phyloP scores from a whole-genome alignment of 2,113 vertebrate genomes.

The Gallinago jamesoni region DNA sequence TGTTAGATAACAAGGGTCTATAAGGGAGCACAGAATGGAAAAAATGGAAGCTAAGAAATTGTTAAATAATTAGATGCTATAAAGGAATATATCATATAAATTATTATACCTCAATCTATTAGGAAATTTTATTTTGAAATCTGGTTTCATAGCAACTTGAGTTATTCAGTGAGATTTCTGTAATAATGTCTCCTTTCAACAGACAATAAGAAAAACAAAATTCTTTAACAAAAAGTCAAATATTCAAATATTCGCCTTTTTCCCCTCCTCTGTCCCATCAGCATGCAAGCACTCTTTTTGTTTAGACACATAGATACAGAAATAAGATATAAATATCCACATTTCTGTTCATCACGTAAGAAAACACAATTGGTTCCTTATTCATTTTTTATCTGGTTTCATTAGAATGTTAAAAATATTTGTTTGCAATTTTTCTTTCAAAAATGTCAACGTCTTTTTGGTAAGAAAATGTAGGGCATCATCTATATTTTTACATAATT shows the following conservation, averaged over 20 bases:
- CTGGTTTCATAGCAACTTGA: neutral
- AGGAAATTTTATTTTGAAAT: neutral
- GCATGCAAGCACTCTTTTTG: neutral
- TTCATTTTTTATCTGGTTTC: neutral
- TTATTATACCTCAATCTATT: neutral
- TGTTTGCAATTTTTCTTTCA: neutral
- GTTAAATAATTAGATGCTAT: neutral
- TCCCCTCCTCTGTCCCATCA: neutral
- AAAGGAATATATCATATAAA: neutral
- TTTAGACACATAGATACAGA: neutral
- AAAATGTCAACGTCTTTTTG: neutral
- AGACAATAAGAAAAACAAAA: neutral
- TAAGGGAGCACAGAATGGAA: neutral
- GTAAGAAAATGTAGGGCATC: neutral
- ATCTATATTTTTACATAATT: neutral
- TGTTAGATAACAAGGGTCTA: neutral
- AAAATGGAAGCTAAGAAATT: neutral
- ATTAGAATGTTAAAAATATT: neutral
- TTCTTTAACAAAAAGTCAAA: neutral
- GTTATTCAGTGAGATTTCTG: neutral
- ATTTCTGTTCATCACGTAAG: neutral
- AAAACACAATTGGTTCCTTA: neutral
- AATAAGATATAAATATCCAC: neutral
- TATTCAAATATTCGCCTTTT: neutral
- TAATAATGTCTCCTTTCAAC: neutral